Percentiles rank a stretch among this genome's conserved stretches.
phyloP scores from a whole-genome alignment of 2,888 invertebrate genomes.

The Cynaeus angustus region DNA sequence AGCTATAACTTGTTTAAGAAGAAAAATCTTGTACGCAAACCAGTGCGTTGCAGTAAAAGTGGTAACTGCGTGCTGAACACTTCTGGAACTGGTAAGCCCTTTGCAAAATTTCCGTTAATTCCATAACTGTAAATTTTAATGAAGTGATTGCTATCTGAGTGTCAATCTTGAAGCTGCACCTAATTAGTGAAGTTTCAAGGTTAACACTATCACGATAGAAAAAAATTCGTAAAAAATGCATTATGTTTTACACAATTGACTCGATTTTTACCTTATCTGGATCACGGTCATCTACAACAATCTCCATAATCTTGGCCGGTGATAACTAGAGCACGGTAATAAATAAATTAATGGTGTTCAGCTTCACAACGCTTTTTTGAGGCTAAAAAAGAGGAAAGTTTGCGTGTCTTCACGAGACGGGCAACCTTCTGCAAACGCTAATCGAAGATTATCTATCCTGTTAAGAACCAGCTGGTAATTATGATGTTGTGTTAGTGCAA shows the following conservation, averaged over 20 bases:
- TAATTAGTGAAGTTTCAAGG: slow-evolving; percentile 33
- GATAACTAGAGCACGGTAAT: slow-evolving; percentile 47
- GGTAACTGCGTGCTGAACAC: slow-evolving; percentile 5
- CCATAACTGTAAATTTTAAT: slow-evolving; percentile 28
- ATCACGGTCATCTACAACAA: slow-evolving; percentile 45
- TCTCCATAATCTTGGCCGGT: slow-evolving; percentile 34
- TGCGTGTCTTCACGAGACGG: slow-evolving; percentile 13
- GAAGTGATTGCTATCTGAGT: slow-evolving; percentile 9
- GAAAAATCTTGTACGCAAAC: slow-evolving; percentile 26
- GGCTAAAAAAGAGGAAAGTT: slow-evolving; percentile 21
- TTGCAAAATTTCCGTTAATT: background rate
- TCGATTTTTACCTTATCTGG: slow-evolving; percentile 47
- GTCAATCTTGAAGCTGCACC: slow-evolving; percentile 23
- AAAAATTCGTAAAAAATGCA: slow-evolving; percentile 20
- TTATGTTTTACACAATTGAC: slow-evolving; percentile 27
- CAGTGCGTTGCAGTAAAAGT: slow-evolving; percentile 33
- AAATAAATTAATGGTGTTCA: slow-evolving; percentile 38
- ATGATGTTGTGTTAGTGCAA: slow-evolving; percentile 6
- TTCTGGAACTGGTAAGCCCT: slow-evolving; percentile 28
- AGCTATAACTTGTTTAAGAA: slow-evolving; percentile 22
- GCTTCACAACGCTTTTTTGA: slow-evolving; percentile 27
- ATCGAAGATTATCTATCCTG: slow-evolving; percentile 28
- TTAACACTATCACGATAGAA: background rate
- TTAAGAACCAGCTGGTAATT: slow-evolving; percentile 29
- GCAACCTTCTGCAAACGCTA: slow-evolving; percentile 20